These are phyloP conservation scores for Epinotia bilunana DNA, from an alignment of 2,888 invertebrate species.

Conservation along the genomic window DNA sequence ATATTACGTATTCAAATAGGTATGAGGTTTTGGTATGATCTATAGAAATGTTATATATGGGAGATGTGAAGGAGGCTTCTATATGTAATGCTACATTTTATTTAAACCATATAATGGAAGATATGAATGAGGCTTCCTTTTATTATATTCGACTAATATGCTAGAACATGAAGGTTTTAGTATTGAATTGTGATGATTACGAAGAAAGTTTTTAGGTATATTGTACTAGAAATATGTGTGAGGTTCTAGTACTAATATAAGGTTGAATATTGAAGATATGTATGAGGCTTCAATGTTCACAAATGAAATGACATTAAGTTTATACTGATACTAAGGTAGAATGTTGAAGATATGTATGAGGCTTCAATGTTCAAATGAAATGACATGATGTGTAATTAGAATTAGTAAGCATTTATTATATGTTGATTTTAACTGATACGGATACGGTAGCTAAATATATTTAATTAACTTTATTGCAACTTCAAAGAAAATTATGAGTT, in stretches of 20 bases:
- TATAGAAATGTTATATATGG: neutral
- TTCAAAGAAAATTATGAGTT: too few species aligned
- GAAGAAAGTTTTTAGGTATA: neutral
- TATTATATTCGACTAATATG: neutral
- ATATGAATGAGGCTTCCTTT: neutral
- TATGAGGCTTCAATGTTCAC: too few species aligned
- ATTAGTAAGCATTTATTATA: too few species aligned
- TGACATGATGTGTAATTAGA: neutral
- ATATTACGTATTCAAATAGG: neutral
- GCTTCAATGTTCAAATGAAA: neutral
- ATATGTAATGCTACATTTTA: too few species aligned
- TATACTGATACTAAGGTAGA: neutral
- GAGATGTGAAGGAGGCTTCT: neutral
- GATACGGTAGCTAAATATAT: too few species aligned
- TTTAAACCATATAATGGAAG: too few species aligned
- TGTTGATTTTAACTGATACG: too few species aligned
- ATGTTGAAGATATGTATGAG: neutral
- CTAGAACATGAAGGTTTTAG: neutral
- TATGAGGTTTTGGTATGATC: neutral
- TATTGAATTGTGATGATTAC: too few species aligned
- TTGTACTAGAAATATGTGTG: neutral
- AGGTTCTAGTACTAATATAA: neutral
- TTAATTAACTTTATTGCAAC: too few species aligned
- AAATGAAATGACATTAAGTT: too few species aligned
- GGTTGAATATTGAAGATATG: too few species aligned